Evolutionary conservation across 2,113 vertebrate genomes (phyloP), one percentile per base, ranked within the genome.

Genomic region (Struthidea cinerea): DNA sequence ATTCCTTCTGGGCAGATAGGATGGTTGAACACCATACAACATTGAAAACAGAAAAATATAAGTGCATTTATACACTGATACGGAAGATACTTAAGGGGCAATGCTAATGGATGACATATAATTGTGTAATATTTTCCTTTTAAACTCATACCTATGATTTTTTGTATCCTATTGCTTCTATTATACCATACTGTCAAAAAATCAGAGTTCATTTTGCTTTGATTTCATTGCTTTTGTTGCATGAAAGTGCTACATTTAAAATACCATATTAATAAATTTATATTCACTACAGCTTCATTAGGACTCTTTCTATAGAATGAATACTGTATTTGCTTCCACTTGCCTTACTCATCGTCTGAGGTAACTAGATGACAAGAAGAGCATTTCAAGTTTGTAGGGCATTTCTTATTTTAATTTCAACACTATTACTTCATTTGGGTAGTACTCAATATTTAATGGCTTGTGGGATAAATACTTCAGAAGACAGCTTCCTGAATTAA

Each of bases 381-480:
- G 32, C 30, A 26, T 85, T 89, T 92, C 0, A 4, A 24, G 13
- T 91, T 95, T 89, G 37, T 76, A 56, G 70, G n/a, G 8, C 17
- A 80, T 68, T 53, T 86, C 52, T 86, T 69, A 39, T 71, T 91
- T 78, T 87, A 44, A 46, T 18, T 92, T 86, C 71, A 83, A 20
- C n/a, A 82, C 22, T 21, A 78, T 53, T 84, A n/a, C 63, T 94
- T 92, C 52, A 26, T 84, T 94, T 93, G 80, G 27, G 24, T 63
- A 74, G n/a, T 67, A 86, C 42, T 93, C 67, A 87, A 53, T 92
- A 87, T 89, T 92, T 94, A 91, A 84, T 69, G 47, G 18, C 27
- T 53, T 90, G 35, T 86, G 44, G 71, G 42, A 49, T 77, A 96
- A 89, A 67, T 53, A 14, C 32, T 64, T 75, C 42, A 84, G 46